These are phyloP conservation scores for Mystacides longicornis DNA, from an alignment of 2,888 invertebrate genomes.

Conservation along the genomic window DNA sequence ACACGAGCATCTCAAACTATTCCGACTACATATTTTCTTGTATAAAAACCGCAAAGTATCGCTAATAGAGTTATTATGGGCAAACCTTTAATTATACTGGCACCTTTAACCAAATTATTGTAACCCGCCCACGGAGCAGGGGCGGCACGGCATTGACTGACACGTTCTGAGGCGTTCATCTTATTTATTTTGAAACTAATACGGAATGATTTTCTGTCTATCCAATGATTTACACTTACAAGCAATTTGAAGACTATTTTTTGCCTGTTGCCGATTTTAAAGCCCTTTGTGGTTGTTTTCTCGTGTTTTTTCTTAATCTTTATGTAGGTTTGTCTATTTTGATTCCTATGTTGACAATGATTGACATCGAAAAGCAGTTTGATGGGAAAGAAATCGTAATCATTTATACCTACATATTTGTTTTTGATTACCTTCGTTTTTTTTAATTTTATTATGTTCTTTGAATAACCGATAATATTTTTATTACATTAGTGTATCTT, in stretches of 20 bases:
- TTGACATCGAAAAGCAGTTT: too few species aligned
- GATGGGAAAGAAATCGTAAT: too few species aligned
- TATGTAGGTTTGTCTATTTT: too few species aligned
- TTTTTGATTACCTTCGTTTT: too few species aligned
- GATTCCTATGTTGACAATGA: too few species aligned
- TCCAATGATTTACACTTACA: background rate
- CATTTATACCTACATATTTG: too few species aligned
- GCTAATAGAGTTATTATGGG: constrained; percentile 25
- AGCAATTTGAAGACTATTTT: background rate
- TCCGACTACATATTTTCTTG: constrained; percentile 14
- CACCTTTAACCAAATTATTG: constrained; percentile 15
- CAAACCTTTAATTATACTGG: constrained; percentile 23
- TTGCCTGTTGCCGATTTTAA: background rate
- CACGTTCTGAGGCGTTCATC: background rate
- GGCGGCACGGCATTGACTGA: background rate
- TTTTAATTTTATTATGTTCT: too few species aligned
- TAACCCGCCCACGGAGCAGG: background rate
- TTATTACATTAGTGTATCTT: too few species aligned
- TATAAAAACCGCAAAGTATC: constrained; percentile 23
- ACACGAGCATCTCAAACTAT: constrained; percentile 8
- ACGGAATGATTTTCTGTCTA: background rate
- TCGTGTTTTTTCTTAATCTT: background rate
- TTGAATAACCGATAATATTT: too few species aligned
- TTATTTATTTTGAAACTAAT: background rate
- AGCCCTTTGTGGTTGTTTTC: background rate